A percentile compares a stretch with the other conserved stretches of the same genome.
Conservation (phyloP, 2,797 vertebrate species). For the Sebastes itinus region DNA sequence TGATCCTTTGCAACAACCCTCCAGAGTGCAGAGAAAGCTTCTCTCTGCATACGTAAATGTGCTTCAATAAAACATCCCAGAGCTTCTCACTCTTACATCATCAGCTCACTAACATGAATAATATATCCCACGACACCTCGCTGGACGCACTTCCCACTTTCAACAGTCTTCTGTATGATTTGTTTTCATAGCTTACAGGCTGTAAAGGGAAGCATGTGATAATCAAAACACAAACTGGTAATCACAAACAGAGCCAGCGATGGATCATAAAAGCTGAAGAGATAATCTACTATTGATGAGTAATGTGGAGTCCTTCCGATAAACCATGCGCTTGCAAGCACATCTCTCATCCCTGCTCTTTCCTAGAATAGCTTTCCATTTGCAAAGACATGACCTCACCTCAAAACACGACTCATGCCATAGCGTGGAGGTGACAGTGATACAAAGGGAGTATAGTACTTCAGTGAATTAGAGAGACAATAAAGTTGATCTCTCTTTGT, state of each 20-base stretch:
- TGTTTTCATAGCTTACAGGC: not conserved
- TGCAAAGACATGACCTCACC: conserved; percentile 57
- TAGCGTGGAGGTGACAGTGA: not conserved
- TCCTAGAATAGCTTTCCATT: conserved; percentile 72
- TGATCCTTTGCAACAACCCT: conserved; percentile 45
- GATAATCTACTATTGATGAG: conserved; percentile 79
- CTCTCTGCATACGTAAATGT: conserved; percentile 42
- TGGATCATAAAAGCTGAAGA: conserved; percentile 54
- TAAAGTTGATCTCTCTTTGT: not conserved
- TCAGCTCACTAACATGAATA: conserved; percentile 70
- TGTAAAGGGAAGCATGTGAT: not conserved
- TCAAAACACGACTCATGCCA: conserved; percentile 18
- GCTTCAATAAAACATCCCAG: conserved; percentile 69
- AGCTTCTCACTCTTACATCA: conserved; percentile 71
- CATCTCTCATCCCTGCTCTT: conserved; percentile 60
- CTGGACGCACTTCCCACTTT: conserved; percentile 19
- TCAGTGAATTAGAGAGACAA: not conserved
- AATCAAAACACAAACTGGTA: conserved; percentile 22
- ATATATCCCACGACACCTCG: conserved; percentile 58
- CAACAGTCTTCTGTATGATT: not conserved
- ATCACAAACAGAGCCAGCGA: conserved; percentile 38
- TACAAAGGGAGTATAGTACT: not conserved
- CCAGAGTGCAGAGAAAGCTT: conserved; percentile 47
- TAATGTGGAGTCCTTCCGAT: conserved; percentile 72
- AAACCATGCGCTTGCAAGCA: conserved; percentile 59